phyloP scores from a whole-genome alignment of 2,113 vertebrate genomes.

The Morone saxatilis region DNA sequence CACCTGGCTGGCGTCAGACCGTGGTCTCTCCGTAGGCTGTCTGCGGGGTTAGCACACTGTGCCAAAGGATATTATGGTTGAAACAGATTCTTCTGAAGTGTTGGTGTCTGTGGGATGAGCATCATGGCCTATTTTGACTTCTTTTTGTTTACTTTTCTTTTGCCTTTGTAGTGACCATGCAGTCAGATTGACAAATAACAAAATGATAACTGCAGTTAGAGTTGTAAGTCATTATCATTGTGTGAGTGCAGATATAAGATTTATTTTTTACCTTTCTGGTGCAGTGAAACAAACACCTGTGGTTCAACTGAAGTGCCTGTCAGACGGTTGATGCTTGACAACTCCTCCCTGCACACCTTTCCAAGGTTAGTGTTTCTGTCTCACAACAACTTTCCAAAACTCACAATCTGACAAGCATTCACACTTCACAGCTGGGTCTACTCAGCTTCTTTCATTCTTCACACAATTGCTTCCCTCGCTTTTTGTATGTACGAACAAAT shows the following conservation, averaged over 20 bases:
- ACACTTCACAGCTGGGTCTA: not conserved
- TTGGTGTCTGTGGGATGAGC: not conserved
- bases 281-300: not conserved
- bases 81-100: not conserved
- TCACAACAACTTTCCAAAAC: not conserved
- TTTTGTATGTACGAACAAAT: not conserved
- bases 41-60: not conserved
- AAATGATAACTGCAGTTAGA: not conserved
- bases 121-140: not conserved
- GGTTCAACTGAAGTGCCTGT: not conserved
- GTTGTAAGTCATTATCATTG: not conserved
- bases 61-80: not conserved
- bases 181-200: not conserved
- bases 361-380: too few relatives aligned
- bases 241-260: not conserved
- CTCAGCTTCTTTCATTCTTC: not conserved
- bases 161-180: not conserved
- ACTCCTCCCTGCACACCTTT: not conserved
- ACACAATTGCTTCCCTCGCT: not conserved
- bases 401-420: not conserved
- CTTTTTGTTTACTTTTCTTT: not conserved
- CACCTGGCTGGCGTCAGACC: slow-evolving; percentile 40
- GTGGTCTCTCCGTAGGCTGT: not conserved
- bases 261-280: not conserved
- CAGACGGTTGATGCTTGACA: not conserved